These are phyloP conservation scores for Pantala flavescens DNA, from an alignment of 1,140 invertebrate genomes.

Conservation along the genomic window DNA sequence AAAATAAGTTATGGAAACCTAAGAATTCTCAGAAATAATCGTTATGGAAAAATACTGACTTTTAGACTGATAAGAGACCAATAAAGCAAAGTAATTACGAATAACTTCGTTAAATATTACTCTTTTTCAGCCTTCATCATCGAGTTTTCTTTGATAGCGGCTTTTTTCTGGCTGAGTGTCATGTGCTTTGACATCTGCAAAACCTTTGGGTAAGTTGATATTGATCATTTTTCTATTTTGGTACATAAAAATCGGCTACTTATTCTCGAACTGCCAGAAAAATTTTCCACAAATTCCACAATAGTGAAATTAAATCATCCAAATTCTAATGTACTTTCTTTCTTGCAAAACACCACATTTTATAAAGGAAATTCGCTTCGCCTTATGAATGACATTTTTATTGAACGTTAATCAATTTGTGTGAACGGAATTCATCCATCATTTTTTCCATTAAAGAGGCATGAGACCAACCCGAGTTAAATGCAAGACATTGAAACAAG, in stretches of 20 bases:
- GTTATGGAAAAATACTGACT: no score
- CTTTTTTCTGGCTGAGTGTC: slow-evolving; percentile 83
- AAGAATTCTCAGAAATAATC: no score
- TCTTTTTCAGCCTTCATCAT: slow-evolving; percentile 57
- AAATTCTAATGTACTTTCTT: background rate
- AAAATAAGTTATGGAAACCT: no score
- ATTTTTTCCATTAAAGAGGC: background rate
- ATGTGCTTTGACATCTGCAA: slow-evolving; percentile 84
- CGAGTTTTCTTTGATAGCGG: slow-evolving; percentile 73
- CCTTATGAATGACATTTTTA: background rate
- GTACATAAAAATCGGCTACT: background rate
- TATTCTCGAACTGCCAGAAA: no score
- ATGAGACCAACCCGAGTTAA: background rate
- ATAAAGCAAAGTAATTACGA: no score
- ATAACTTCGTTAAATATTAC: no score
- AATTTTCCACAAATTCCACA: background rate
- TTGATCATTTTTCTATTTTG: background rate
- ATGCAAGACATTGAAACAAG: slow-evolving; percentile 22
- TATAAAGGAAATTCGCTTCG: background rate
- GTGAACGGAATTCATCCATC: background rate
- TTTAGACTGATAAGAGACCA: no score
- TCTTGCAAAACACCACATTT: background rate
- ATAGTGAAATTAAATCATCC: background rate
- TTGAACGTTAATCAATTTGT: background rate
- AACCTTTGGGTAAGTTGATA: slow-evolving; percentile 61